Percentiles rank a stretch among this genome's conserved stretches.
phyloP scores from a whole-genome alignment of 2,113 vertebrate species.

The Dunckerocampus dactyliophorus region DNA sequence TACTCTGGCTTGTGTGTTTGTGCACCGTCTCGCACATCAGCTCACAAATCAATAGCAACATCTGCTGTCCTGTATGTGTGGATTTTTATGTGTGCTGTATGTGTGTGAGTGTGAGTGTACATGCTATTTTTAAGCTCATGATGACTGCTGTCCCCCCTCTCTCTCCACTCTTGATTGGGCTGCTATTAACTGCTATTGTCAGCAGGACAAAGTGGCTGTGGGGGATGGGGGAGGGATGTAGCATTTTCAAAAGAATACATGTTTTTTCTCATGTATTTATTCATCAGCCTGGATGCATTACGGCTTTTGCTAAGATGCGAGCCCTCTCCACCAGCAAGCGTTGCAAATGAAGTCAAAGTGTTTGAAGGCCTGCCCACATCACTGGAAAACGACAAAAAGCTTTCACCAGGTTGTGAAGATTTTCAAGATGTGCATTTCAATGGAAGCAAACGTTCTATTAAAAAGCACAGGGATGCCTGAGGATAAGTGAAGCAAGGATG shows the following conservation, averaged over 20 bases:
- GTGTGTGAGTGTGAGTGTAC: conserved; percentile 10
- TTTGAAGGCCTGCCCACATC: conserved; percentile 55
- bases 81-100: conserved; percentile 21
- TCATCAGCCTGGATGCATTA: conserved; percentile 51
- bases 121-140: conserved; percentile 50
- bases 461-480: conserved; percentile 48
- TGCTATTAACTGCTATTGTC: conserved; percentile 70
- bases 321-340: conserved; percentile 36
- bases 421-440: conserved; percentile 75
- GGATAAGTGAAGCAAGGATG: conserved; percentile 34
- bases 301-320: conserved; percentile 45
- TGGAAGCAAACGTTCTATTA: conserved; percentile 62
- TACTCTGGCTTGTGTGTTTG: conserved; percentile 34
- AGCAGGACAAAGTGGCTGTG: conserved; percentile 58
- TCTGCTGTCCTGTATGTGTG: conserved; percentile 34
- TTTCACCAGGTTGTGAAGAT: conserved; percentile 68
- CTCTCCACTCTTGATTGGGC: conserved; percentile 61
- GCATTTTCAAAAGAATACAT: conserved; percentile 45
- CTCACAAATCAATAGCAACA: conserved; percentile 68
- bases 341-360: conserved; percentile 63
- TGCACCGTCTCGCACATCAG: conserved; percentile 56
- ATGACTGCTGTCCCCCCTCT: conserved; percentile 56
- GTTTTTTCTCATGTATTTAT: conserved; percentile 39
- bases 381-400: conserved; percentile 61
- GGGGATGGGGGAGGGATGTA: conserved; percentile 38